These are phyloP conservation scores for Sesamia nonagrioides DNA, from an alignment of 1,140 invertebrate species.

Conservation along the genomic window DNA sequence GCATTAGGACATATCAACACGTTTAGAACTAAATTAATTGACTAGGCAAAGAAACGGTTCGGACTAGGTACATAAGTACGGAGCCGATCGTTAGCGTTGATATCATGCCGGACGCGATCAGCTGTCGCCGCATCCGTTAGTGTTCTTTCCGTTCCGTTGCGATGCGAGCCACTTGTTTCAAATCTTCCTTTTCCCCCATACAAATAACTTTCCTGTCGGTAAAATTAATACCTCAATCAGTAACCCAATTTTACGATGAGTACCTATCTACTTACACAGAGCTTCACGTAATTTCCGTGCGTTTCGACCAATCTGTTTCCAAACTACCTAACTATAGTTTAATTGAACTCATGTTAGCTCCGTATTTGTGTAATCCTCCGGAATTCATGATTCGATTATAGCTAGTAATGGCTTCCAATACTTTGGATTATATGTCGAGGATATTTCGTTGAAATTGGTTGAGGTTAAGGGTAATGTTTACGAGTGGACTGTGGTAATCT, in stretches of 20 bases:
- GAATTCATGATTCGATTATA: constrained; percentile 38
- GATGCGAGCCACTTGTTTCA: too few relatives aligned
- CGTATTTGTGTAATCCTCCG: constrained; percentile 39
- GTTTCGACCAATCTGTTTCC: constrained; percentile 20
- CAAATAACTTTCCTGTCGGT: not conserved
- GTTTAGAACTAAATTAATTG: too few relatives aligned
- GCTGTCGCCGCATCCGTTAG: too few relatives aligned
- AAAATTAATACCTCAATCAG: not conserved
- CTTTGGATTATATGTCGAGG: constrained; percentile 6
- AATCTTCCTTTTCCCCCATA: not conserved
- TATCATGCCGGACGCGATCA: too few relatives aligned
- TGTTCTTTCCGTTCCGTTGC: too few relatives aligned
- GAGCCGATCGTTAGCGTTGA: too few relatives aligned
- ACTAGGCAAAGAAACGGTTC: too few relatives aligned
- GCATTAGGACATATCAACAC: too few relatives aligned
- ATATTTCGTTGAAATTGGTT: not conserved
- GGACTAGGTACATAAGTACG: too few relatives aligned
- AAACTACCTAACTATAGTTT: constrained; percentile 33
- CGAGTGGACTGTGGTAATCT: not conserved
- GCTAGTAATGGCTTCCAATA: not conserved
- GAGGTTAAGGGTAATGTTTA: not conserved
- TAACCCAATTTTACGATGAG: not conserved
- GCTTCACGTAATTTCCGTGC: constrained; percentile 15
- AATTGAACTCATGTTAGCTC: constrained; percentile 33
- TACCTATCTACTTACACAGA: not conserved